phyloP scores from a whole-genome alignment of 2,113 vertebrate species.

The Vombatus ursinus region DNA sequence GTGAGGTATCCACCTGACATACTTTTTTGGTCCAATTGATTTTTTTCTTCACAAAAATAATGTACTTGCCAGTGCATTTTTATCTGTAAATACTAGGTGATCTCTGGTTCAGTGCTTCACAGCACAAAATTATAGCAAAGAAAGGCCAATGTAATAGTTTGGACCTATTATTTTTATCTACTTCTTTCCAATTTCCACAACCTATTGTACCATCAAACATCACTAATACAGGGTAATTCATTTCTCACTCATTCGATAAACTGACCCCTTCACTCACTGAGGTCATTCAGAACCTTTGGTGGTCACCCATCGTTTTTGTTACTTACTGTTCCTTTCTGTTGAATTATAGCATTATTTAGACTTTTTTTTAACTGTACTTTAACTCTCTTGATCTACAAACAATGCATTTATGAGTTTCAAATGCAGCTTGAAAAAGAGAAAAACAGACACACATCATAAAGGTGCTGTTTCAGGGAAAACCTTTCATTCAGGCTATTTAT shows the following conservation, averaged over 20 bases:
- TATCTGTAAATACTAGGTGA: constrained; percentile 72
- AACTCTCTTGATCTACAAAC: constrained; percentile 56
- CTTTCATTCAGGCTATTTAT: constrained; percentile 19
- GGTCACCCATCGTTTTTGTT: constrained; percentile 41
- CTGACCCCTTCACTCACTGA: constrained; percentile 19
- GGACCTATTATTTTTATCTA: constrained; percentile 74
- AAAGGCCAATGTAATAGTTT: constrained; percentile 70
- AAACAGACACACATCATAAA: constrained; percentile 5
- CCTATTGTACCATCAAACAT: constrained; percentile 56
- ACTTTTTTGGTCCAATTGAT: constrained; percentile 57
- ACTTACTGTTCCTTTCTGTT: constrained; percentile 53
- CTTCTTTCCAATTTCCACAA: constrained; percentile 78
- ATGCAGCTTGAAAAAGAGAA: constrained; percentile 52
- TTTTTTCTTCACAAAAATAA: constrained; percentile 62
- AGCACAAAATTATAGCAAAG: constrained; percentile 69
- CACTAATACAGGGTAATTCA: constrained; percentile 67
- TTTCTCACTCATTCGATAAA: constrained; percentile 57
- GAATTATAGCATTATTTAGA: constrained; percentile 56
- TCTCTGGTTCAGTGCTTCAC: constrained; percentile 67
- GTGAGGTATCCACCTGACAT: constrained; percentile 34
- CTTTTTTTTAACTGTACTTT: neutral
- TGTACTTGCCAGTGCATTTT: constrained; percentile 60
- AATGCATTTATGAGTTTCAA: constrained; percentile 42
- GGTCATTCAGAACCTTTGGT: constrained; percentile 49
- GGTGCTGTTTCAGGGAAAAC: constrained; percentile 35